phyloP scores from a whole-genome alignment of 2,888 invertebrate genomes.

The Tupiocoris notatus region DNA sequence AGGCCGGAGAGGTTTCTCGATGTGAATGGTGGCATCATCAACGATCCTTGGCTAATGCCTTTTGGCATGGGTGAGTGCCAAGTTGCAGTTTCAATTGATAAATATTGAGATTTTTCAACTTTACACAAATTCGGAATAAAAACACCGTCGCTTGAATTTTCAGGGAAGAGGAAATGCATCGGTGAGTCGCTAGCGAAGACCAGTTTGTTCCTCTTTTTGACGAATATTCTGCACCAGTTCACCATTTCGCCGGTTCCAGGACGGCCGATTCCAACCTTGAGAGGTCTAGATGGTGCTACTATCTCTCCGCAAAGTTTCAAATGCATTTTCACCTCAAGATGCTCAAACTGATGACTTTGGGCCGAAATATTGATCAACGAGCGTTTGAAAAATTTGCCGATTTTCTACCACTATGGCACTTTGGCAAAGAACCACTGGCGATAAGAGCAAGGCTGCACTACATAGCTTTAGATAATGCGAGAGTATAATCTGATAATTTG shows the following conservation, averaged over 20 bases:
- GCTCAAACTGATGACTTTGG: too few relatives aligned
- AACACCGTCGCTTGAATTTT: too few relatives aligned
- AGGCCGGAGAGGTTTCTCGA: slow-evolving; percentile 65
- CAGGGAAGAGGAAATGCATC: slow-evolving; percentile 53
- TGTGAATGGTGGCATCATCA: slow-evolving; percentile 50
- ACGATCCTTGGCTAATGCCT: slow-evolving; percentile 53
- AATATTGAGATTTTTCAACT: too few relatives aligned
- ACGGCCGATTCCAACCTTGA: slow-evolving; percentile 57
- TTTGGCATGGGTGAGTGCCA: slow-evolving; percentile 55
- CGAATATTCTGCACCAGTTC: slow-evolving; percentile 61
- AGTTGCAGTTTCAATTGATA: not conserved
- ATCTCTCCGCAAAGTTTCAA: slow-evolving; percentile 61
- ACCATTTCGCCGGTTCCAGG: slow-evolving; percentile 53
- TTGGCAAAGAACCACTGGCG: too few relatives aligned
- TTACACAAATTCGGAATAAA: too few relatives aligned
- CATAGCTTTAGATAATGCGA: too few relatives aligned
- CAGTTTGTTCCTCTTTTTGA: slow-evolving; percentile 61
- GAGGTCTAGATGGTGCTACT: slow-evolving; percentile 60
- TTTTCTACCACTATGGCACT: too few relatives aligned
- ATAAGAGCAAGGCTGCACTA: too few relatives aligned
- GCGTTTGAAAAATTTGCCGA: too few relatives aligned
- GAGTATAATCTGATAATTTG: too few relatives aligned
- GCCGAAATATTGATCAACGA: too few relatives aligned
- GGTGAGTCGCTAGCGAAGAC: slow-evolving; percentile 60
- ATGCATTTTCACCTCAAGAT: slow-evolving; percentile 58